Percentiles rank a stretch among this genome's conserved stretches.
phyloP scores from a whole-genome alignment of 2,888 invertebrate genomes.

The Tetranychus piercei region DNA sequence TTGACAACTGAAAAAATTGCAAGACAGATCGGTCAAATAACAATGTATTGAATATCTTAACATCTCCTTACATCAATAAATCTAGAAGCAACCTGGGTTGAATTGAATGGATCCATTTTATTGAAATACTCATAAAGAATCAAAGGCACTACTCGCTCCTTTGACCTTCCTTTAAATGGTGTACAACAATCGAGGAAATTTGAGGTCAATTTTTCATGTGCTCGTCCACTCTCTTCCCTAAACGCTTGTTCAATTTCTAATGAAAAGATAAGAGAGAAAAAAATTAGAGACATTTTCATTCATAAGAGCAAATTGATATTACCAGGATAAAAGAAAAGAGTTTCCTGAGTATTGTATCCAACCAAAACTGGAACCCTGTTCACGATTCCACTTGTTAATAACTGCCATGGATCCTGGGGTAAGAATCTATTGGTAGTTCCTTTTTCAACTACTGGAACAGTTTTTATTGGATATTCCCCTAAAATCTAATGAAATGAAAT shows the following conservation, averaged over 20 bases:
- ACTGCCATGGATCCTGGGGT: slow-evolving; percentile 44
- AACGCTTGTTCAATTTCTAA: not conserved
- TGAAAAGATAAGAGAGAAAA: not conserved
- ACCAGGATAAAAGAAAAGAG: slow-evolving; percentile 32
- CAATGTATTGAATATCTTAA: not conserved
- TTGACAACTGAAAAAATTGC: slow-evolving; percentile 27
- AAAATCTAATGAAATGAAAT: slow-evolving; percentile 43
- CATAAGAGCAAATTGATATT: not conserved
- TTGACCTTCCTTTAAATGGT: slow-evolving; percentile 14
- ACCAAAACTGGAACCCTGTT: slow-evolving; percentile 51
- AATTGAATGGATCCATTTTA: slow-evolving; percentile 24
- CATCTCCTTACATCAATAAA: slow-evolving; percentile 26
- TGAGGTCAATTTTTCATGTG: slow-evolving; percentile 18
- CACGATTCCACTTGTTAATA: slow-evolving; percentile 41
- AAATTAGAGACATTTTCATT: not conserved
- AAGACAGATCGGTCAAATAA: not conserved
- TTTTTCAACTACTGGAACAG: slow-evolving; percentile 55
- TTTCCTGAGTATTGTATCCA: slow-evolving; percentile 54
- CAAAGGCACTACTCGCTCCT: slow-evolving; percentile 20
- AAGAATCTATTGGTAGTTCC: slow-evolving; percentile 43
- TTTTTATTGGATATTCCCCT: slow-evolving; percentile 47
- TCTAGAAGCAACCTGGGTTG: slow-evolving; percentile 23
- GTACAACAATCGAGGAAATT: slow-evolving; percentile 17
- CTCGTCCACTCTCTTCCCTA: not conserved
- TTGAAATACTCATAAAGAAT: slow-evolving; percentile 26